Conservation (phyloP, 2,888 invertebrate species). For the Hetaerina titia region DNA sequence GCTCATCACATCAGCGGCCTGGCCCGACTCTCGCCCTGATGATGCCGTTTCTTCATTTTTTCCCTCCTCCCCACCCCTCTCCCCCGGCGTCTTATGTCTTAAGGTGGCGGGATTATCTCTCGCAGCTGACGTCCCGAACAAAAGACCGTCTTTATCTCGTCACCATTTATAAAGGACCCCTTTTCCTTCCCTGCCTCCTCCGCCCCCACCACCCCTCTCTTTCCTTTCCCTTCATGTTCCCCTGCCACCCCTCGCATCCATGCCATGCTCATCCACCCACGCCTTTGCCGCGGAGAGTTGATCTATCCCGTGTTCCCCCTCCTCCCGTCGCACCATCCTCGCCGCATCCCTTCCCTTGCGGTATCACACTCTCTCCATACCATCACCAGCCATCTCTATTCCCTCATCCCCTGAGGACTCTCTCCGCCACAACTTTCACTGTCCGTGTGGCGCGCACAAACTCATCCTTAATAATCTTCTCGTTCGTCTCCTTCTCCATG, state of each 20-base stretch:
- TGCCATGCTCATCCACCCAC: not conserved
- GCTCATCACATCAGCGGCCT: not conserved
- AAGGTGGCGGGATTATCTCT: constrained; percentile 52
- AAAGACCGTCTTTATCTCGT: constrained; percentile 61
- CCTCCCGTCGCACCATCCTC: not conserved
- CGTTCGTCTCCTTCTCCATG: too few species aligned
- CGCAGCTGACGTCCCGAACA: constrained; percentile 64
- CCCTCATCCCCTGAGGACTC: too few species aligned
- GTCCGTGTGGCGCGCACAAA: too few species aligned
- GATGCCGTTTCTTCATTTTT: not conserved
- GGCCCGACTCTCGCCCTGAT: not conserved
- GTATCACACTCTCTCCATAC: not conserved
- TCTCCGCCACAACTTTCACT: too few species aligned
- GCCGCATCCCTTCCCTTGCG: not conserved
- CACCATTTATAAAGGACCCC: constrained; percentile 43
- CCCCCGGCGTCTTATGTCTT: not conserved
- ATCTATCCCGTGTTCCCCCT: not conserved
- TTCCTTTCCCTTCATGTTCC: not conserved
- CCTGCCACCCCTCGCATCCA: not conserved
- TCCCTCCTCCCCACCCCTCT: not conserved
- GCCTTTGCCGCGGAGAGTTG: not conserved
- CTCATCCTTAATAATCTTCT: too few species aligned
- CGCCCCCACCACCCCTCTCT: not conserved
- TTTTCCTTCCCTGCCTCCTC: not conserved
- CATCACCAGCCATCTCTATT: too few species aligned